Evolutionary conservation across 2,113 vertebrate genomes (phyloP), one percentile per base, ranked within the genome.

Genomic region (Onychorhynchus coronatus): DNA sequence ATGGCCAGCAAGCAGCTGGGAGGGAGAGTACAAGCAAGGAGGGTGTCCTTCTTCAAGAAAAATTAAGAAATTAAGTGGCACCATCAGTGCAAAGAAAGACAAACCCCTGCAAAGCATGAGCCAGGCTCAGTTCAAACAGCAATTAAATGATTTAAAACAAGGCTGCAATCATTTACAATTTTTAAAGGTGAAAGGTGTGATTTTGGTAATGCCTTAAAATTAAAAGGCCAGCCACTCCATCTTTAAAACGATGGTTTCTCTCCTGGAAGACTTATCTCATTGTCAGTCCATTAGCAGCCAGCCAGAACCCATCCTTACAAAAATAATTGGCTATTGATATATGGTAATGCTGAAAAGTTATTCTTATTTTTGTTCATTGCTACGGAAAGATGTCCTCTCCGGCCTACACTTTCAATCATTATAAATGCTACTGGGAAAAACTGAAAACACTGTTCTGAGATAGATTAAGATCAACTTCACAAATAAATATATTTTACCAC

Each of bases 121-220:
- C 82, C 28, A 23, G 76, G 46, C 85, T 95, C 58, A 10, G 77
- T 65, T 95, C 85, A 76, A 78, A 55, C 65, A 93, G 85, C 96
- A 90, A 88, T 93, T 94, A 94, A 88, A 87, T 97, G 90, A 96
- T 96, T 95, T 95, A 97, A 76, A 70, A 71, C 46, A 35, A 49
- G 67, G 8, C 89, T 55, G 52, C 0, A 23, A 78, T 86, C 53
- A 61, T 97, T 96, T 96, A 91, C 66, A 89, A 88, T 89, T 97
- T 96, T 94, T 95, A 95, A 96, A 97, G 95, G 95, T 96, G 96
- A 96, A 96, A 95, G 96, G 92, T 95, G 79, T 89, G 97, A 97
- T 97, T 97, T 94, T 90, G 81, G 76, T 95, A 96, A 97, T 97
- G 79, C 44, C 89, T 96, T 93, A 83, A 85, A 97, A 97, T 97